Evolutionary conservation across 2,113 vertebrate genomes (phyloP).

Genomic region (Prochilodus magdalenae): DNA sequence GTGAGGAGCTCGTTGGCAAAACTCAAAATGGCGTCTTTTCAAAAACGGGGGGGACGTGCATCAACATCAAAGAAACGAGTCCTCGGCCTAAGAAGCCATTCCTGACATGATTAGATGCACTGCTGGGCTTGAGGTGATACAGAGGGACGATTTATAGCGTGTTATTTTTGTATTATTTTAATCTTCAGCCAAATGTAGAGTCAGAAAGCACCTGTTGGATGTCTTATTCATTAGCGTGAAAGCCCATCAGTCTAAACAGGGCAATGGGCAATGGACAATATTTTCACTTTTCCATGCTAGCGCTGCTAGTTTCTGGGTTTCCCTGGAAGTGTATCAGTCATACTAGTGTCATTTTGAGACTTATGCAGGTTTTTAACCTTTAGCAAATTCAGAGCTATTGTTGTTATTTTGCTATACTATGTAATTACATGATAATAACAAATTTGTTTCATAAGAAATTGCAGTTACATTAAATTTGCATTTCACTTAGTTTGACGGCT

Average conservation of each 20-base stretch:
- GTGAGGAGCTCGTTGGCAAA: not conserved
- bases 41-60: not conserved
- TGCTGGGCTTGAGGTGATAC: not conserved
- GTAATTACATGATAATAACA: no score
- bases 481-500: no score
- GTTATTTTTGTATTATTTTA: constrained; percentile 1
- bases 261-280: not conserved
- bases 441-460: no score
- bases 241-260: constrained; percentile 1
- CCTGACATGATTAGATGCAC: constrained; percentile 7
- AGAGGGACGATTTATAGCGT: not conserved
- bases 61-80: not conserved
- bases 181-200: constrained; percentile 1
- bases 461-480: no score
- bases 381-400: not conserved
- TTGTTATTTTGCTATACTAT: not conserved
- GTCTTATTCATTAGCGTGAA: not conserved
- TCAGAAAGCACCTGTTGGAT: not conserved
- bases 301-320: not conserved
- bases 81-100: not conserved
- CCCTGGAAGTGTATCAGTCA: not conserved
- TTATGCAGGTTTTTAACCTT: not conserved
- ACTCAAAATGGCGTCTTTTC: constrained; percentile 26
- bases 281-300: not conserved
- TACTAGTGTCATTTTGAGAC: not conserved